Evolutionary conservation across 2,888 invertebrate species (phyloP), one percentile per base, ranked within the genome.

Genomic region (Minunthozetes semirufus): DNA sequence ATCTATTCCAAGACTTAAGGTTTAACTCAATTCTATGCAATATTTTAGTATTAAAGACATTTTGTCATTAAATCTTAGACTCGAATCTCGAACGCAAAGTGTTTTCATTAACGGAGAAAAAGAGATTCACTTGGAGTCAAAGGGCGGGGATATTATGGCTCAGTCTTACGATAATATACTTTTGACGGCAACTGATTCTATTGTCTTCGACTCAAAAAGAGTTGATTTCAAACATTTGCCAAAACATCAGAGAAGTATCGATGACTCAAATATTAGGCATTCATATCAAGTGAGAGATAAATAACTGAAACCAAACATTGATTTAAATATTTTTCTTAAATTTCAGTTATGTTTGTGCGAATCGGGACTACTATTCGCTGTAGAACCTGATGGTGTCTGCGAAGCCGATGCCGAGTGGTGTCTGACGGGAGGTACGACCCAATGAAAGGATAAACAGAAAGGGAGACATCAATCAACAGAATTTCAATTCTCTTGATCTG

Each of bases 261-360:
- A 68, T 8, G 42, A 19, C n/a, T 13, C 11, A 1, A 19, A 68
- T 13, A 11, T 19, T 0, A 42, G 1, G 6, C 1, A 8, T 13
- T 42, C 68, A 42, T 68, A 42, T 68, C 68, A 68, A n/a, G 68
- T 68, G 33, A 68, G 38, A 17, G 38, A 6, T 17, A 25, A 29
- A 27, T 3, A 4, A 59, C 5, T 19, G 13, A 27, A 61, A 61
- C 3, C 3, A 61, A 27, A 27, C 6, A 25, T 27, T 56, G 1
- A 27, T 27, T 59, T 33, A 61, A 61, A 17, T 61, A 27, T 5
- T 27, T 61, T 11, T 29, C 5, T 27, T 3, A 27, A 17, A 19
- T 22, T 63, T 22, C 22, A 68, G 68, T 42, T 68, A 38, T 68
- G 68, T 46, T 1, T 68, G 22, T 68, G 68, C 42, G 68, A 68